phyloP scores from a whole-genome alignment of 2,888 invertebrate genomes.

The Leptothorax acervorum region DNA sequence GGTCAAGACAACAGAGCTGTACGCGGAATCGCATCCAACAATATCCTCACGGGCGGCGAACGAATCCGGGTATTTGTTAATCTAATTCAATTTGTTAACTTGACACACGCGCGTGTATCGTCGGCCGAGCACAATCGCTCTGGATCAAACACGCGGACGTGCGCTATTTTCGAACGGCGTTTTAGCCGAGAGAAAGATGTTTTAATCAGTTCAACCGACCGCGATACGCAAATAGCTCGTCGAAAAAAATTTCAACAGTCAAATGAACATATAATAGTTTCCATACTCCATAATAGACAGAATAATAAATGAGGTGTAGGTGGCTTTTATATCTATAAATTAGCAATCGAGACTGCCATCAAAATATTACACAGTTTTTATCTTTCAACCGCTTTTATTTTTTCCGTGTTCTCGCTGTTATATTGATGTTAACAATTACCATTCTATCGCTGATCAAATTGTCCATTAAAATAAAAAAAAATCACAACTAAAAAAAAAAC shows the following conservation, averaged over 20 bases:
- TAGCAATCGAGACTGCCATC: background rate
- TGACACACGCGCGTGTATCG: background rate
- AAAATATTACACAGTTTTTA: background rate
- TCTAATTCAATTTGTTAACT: constrained; percentile 49
- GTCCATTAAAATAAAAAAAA: constrained; percentile 27
- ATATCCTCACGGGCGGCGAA: background rate
- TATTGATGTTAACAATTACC: constrained; percentile 32
- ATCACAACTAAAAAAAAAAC: constrained; percentile 15
- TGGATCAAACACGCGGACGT: constrained; percentile 34
- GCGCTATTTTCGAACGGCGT: constrained; percentile 28
- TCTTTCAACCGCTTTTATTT: background rate
- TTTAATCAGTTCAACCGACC: constrained; percentile 19
- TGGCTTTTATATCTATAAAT: background rate
- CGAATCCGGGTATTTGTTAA: constrained; percentile 30
- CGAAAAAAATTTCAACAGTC: background rate
- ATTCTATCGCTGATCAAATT: constrained; percentile 30
- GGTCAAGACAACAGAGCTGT: constrained; percentile 2
- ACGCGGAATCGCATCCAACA: constrained; percentile 11
- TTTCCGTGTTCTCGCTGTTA: background rate
- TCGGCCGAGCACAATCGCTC: constrained; percentile 1
- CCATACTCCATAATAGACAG: background rate
- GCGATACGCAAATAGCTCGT: background rate
- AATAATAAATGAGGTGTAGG: constrained; percentile 9
- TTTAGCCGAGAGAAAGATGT: constrained; percentile 25
- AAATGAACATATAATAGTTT: constrained; percentile 27